Evolutionary conservation across 2,888 invertebrate species (phyloP), one percentile per base, ranked within the genome.

Genomic region (Caenorhabditis sp.): DNA sequence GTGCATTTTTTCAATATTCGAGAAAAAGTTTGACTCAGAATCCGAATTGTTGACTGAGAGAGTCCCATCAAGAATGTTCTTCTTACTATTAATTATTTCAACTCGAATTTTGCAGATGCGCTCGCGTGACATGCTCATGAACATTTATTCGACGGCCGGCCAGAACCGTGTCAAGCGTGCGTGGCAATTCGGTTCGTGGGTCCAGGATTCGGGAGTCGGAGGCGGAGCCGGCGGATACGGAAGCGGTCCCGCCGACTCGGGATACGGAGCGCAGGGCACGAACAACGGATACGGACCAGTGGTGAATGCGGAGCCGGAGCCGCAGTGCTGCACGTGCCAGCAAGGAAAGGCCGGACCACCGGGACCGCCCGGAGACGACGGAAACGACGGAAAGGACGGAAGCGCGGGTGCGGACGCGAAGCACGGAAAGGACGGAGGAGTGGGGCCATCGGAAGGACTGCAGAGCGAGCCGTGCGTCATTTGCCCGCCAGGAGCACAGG

Each of bases 361-460:
- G 20, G 82, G 82, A 71, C 68, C 76, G 22, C 75, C 79, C 37
- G 82, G 82, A 65, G 75, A 78, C 20, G 76, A 76, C 43, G 82
- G 80, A 37, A 30, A 43, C 13, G 68, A 74, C 52, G 82, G 82
- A 55, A 62, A 72, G 9, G 79, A 74, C 22, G 81, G 81, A 74
- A 48, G 30, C 11, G 70, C 73, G 41, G 85, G 85, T 61, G 59
- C 53, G n/a, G 78, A 85, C 32, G 86, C 83, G 30, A 58, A 66
- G 52, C 71, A 75, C 52, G 82, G 79, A 58, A 72, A 55, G 41
- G 93, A 79, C 53, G 83, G 84, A 15, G 76, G 66, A 35, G 46
- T 73, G 32, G 77, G 43, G 2, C 61, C 70, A 30, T 71, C 77
- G 2, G 76, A 77, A n/a, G 81, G 81, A 45, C 59, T 81, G 26